Base-by-base conservation (phyloP, 1,140 invertebrate species). In the Probaryconus sp. region DNA sequence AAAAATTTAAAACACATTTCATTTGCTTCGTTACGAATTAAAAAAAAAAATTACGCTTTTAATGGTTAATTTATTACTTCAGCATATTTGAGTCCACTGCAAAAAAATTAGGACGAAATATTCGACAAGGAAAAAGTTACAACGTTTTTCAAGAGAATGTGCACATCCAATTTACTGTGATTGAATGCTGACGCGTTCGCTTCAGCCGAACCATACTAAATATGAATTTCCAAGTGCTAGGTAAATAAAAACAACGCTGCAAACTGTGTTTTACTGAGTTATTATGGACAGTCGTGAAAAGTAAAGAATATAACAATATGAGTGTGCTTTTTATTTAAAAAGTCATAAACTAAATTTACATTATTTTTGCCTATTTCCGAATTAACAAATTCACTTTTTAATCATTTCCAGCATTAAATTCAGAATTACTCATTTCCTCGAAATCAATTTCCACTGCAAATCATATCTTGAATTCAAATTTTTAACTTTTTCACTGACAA, bases 151-250 rank as follows among this genome's bases (percentile, higher is more conserved):
- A 65, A 53, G 53, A 72, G 60, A 53, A 60, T 65, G 60, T 64
- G 60, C 60, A 60, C 69, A 72, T 72, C 60, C 51, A 72, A 72
- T 72, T 72, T 64, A 64, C 60, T 72, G 58, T 71, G 68, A 71
- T 71, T 71, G 68, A 71, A 71, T 71, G 51, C 58, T 58, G 42
- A 61, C 56, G 55, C 58, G 58, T 64, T 64, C 43, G 51, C 69
- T 72, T 14, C 24, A 28, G 43, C 37, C 69, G 53, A 64, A 53
- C 53, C 60, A 60, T 65, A 64, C 69, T 72, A 72, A 72, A 72
- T 72, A 72, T 72, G 60, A 72, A 72, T 72, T 65, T 65, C 69
- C 60, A 65, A 72, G 69, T 72, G 69, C 69, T 72, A 40, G 60
- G 69, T 72, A 72, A 72, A 72, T 65, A 72, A 72, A 65, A 72